phyloP scores from a whole-genome alignment of 2,113 vertebrate genomes.

The Muntiacus reevesi region DNA sequence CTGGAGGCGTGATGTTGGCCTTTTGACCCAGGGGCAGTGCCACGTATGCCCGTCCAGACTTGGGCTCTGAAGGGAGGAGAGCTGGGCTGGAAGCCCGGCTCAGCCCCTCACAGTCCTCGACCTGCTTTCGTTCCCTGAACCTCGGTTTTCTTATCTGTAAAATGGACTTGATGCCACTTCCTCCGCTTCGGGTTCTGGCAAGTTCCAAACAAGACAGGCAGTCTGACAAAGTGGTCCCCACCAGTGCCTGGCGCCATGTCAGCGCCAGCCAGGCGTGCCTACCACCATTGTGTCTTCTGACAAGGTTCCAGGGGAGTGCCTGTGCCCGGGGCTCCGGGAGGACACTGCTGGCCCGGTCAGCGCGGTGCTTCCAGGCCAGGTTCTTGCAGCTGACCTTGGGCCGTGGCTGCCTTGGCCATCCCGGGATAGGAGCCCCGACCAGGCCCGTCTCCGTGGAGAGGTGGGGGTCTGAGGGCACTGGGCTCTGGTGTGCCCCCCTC shows the following conservation, averaged over 20 bases:
- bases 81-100: neutral
- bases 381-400: neutral
- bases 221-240: neutral
- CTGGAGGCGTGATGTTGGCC: neutral
- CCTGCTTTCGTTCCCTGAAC: neutral
- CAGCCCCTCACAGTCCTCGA: neutral
- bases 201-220: fast-evolving
- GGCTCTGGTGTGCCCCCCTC: neutral
- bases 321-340: fast-evolving
- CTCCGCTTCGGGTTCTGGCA: neutral
- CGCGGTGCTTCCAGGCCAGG: fast-evolving
- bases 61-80: neutral
- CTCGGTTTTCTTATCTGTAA: neutral
- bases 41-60: fast-evolving
- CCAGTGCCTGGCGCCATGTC: neutral
- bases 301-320: neutral
- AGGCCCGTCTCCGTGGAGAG: neutral
- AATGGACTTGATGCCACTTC: neutral
- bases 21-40: neutral
- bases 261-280: neutral
- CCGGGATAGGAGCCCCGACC: neutral
- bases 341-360: fast-evolving
- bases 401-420: fast-evolving
- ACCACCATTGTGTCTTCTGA: neutral
- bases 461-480: neutral